Percentiles rank a stretch among this genome's conserved stretches.
phyloP scores from a whole-genome alignment of 2,113 vertebrate species.

The human (Homo sapiens) region GRCh38 chr13:62201001-62201500 shows the following conservation, averaged over 20 bases:
- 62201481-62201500: neutral
- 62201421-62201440: neutral
- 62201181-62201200: neutral
- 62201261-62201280: neutral
- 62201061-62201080: neutral
- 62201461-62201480: neutral
- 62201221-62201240: neutral
- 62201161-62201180: neutral
- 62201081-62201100: neutral
- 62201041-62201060: neutral
- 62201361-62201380: neutral
- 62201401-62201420: neutral
- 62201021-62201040: neutral
- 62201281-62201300: neutral
- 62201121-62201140: neutral
- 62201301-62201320: neutral
- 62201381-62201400: neutral
- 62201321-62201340: neutral
- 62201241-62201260: neutral
- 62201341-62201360: neutral
- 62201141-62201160: accelerated
- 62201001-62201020: neutral
- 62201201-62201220: neutral
- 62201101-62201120: neutral
- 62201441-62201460: neutral